phyloP scores from a whole-genome alignment of 2,113 vertebrate species.

The Glareola pratincola region DNA sequence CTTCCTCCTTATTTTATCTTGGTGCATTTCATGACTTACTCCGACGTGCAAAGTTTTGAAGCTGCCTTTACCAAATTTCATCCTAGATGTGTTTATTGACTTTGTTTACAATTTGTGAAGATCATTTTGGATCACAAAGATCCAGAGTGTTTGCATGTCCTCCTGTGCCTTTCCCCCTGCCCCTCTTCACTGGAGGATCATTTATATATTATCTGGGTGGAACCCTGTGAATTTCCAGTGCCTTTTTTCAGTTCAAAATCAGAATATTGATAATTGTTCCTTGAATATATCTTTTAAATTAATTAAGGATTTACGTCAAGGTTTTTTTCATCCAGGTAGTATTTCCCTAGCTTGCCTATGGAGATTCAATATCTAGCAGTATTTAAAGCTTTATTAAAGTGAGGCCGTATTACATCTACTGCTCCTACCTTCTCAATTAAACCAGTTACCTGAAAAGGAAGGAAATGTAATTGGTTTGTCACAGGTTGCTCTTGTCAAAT shows the following conservation, averaged over 20 bases:
- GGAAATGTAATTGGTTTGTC: background rate
- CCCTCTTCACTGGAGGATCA: background rate
- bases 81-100: background rate
- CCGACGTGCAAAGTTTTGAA: background rate
- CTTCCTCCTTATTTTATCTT: background rate
- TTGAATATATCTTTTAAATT: background rate
- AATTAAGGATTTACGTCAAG: slow-evolving; percentile 10
- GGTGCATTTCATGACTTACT: background rate
- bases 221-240: background rate
- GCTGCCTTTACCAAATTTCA: background rate
- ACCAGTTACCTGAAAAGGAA: background rate
- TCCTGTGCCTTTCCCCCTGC: background rate
- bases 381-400: background rate
- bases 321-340: background rate
- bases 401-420: background rate
- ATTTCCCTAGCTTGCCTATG: background rate
- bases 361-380: background rate
- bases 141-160: background rate
- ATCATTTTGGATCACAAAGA: background rate
- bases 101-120: background rate
- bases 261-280: background rate
- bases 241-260: background rate
- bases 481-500: background rate
- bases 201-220: background rate
- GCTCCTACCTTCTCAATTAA: background rate